Percentiles rank a stretch among this genome's conserved stretches.
phyloP scores from a whole-genome alignment of 2,797 vertebrate species.

The Cossypha dichroa region DNA sequence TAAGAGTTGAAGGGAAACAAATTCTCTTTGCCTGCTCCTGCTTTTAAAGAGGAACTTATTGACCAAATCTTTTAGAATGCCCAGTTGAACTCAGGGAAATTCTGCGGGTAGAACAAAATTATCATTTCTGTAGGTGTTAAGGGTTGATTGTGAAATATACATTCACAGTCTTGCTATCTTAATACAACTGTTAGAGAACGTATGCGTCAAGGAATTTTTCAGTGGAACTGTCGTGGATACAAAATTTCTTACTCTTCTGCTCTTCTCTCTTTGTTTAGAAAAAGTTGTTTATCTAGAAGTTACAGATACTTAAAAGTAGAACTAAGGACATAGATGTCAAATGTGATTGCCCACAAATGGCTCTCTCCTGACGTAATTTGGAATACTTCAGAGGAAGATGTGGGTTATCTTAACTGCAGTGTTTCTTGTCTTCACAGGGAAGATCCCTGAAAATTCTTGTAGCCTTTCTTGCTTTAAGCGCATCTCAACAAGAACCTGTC shows the following conservation, averaged over 20 bases:
- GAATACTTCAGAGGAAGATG: fast-evolving
- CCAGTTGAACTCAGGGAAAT: neutral
- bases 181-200: neutral
- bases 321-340: neutral
- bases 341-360: neutral
- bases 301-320: neutral
- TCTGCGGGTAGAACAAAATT: neutral
- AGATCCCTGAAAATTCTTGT: neutral
- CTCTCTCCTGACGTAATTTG: fast-evolving
- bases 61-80: neutral
- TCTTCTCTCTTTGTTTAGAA: neutral
- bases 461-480: neutral
- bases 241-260: neutral
- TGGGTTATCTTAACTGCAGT: neutral
- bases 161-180: neutral
- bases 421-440: neutral
- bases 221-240: neutral
- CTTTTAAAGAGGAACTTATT: neutral
- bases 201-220: neutral
- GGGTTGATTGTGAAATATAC: neutral
- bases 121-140: neutral
- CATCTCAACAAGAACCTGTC: neutral
- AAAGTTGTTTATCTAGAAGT: neutral
- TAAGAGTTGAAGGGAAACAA: neutral
- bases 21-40: neutral